Conservation (phyloP, 2,888 invertebrate genomes). For the Odontocerum albicorne region DNA sequence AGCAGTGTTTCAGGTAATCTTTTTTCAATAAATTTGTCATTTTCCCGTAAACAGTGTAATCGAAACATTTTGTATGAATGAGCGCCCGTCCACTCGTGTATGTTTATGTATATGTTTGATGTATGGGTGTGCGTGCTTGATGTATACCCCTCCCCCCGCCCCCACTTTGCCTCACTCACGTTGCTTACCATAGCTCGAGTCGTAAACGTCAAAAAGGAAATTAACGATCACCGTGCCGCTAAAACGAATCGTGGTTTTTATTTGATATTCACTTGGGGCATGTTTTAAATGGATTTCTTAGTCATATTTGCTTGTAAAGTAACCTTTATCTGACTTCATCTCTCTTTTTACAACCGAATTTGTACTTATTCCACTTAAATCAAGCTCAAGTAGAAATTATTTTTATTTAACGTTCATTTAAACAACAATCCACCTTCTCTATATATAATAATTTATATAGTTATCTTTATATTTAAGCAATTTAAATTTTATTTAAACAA, state of each 20-base stretch:
- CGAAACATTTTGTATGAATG: conserved; percentile 5
- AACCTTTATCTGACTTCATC: background rate
- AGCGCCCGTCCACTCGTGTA: background rate
- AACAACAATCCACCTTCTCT: too few species aligned
- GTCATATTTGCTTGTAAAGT: background rate
- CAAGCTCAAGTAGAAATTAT: too few species aligned
- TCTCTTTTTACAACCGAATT: background rate
- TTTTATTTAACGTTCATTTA: too few species aligned
- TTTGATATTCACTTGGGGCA: background rate
- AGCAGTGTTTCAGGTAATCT: conserved; percentile 4
- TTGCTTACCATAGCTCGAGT: conserved; percentile 18
- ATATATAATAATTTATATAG: too few species aligned
- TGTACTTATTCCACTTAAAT: too few species aligned
- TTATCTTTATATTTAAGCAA: too few species aligned
- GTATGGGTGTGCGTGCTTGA: conserved; percentile 4
- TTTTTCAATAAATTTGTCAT: background rate
- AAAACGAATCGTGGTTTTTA: conserved; percentile 16
- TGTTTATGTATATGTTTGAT: conserved; percentile 3
- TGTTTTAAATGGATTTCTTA: background rate
- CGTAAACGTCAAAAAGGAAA: conserved; percentile 34
- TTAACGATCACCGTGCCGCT: conserved; percentile 27
- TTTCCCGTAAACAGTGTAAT: background rate
- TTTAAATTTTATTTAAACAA: too few species aligned
- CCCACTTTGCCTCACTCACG: conserved; percentile 16
- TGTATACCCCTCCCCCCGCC: conserved; percentile 22